phyloP scores from a whole-genome alignment of 2,113 vertebrate species.

The Protomyctophum bolini region DNA sequence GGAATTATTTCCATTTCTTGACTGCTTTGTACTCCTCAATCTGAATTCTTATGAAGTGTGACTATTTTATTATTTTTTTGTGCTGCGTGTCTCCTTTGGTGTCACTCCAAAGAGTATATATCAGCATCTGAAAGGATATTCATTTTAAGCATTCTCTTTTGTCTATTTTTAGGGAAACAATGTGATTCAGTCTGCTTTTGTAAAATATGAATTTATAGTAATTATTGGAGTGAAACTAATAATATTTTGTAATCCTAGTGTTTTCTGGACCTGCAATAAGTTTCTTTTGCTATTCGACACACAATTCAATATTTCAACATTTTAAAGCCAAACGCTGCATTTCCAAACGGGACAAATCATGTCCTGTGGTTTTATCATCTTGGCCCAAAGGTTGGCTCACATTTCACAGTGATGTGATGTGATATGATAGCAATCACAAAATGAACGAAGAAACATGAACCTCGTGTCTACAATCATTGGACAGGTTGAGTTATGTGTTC shows the following conservation, averaged over 20 bases:
- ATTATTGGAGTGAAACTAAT: conserved; percentile 40
- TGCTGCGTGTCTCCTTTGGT: conserved; percentile 64
- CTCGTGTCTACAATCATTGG: conserved; percentile 51
- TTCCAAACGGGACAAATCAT: conserved; percentile 8
- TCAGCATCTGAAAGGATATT: conserved; percentile 54
- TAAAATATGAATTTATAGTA: conserved; percentile 53
- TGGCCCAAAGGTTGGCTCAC: conserved; percentile 42
- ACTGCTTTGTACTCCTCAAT: conserved; percentile 70
- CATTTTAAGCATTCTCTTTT: conserved; percentile 60
- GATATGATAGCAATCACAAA: conserved; percentile 42
- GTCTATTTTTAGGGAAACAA: conserved; percentile 71
- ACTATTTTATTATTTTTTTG: conserved; percentile 44
- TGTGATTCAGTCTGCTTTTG: conserved; percentile 54
- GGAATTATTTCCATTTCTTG: conserved; percentile 64
- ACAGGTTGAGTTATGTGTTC: conserved; percentile 52
- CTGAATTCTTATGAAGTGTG: conserved; percentile 72
- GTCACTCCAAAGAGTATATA: conserved; percentile 67
- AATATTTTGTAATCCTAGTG: conserved; percentile 59
- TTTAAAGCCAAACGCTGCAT: background rate
- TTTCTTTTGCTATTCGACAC: background rate
- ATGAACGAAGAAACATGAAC: conserved; percentile 21
- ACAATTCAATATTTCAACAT: no score
- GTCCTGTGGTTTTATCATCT: conserved; percentile 34
- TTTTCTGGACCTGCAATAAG: conserved; percentile 48
- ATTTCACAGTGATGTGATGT: conserved; percentile 44